phyloP scores from a whole-genome alignment of 2,797 vertebrate genomes.

The Botia kubotai region DNA sequence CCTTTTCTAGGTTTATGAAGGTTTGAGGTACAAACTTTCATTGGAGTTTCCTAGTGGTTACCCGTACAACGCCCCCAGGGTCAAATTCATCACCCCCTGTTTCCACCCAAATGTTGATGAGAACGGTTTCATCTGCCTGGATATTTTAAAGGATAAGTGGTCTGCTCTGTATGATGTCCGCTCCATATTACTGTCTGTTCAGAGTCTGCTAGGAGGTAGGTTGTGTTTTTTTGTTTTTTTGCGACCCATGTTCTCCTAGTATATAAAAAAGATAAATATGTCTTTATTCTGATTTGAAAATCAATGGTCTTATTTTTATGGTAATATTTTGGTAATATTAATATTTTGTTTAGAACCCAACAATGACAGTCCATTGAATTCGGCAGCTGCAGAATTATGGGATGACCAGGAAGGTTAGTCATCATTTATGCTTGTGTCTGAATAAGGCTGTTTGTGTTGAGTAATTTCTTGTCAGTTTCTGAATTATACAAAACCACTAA shows the following conservation, averaged over 20 bases:
- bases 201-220: conserved; percentile 92
- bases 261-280: too few species aligned
- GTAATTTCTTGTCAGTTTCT: too few species aligned
- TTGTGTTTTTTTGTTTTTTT: background rate
- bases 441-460: background rate
- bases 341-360: conserved; percentile 85
- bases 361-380: conserved; percentile 91
- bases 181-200: conserved; percentile 91
- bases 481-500: background rate
- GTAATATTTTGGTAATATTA: too few species aligned
- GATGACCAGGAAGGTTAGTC: conserved; percentile 89
- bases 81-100: conserved; percentile 90
- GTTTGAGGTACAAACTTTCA: conserved; percentile 87
- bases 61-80: conserved; percentile 89
- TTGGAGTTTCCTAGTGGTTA: conserved; percentile 94
- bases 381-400: conserved; percentile 89
- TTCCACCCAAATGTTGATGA: conserved; percentile 96
- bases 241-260: too few species aligned
- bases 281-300: too few species aligned
- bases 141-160: conserved; percentile 97
- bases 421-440: background rate
- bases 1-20: conserved; percentile 85
- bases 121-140: conserved; percentile 94
- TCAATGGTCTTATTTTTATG: background rate
- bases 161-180: conserved; percentile 91